Conservation (phyloP, 2,113 vertebrate species). For the Cygnus buccinator region DNA sequence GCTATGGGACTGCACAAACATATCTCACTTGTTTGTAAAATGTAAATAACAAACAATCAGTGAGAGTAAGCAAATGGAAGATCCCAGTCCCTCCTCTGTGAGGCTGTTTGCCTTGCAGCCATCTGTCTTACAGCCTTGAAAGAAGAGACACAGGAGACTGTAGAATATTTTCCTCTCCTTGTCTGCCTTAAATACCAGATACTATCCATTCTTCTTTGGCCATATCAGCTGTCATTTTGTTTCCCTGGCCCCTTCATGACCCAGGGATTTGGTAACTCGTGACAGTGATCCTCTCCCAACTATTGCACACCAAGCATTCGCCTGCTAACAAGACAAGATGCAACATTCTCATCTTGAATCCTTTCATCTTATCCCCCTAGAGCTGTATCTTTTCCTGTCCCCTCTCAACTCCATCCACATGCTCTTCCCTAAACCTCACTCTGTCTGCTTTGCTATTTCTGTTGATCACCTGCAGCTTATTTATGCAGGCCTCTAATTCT, state of each 20-base stretch:
- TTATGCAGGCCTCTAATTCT: not conserved
- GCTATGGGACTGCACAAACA: not conserved
- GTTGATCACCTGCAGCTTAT: not conserved
- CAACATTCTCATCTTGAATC: not conserved
- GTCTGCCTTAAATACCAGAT: not conserved
- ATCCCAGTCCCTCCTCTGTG: not conserved
- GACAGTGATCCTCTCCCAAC: not conserved
- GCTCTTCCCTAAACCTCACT: not conserved
- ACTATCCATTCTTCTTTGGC: not conserved
- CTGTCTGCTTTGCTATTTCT: not conserved
- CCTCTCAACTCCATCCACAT: not conserved
- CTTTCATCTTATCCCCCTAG: not conserved
- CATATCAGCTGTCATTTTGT: not conserved
- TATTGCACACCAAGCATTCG: not conserved
- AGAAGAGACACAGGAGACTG: not conserved
- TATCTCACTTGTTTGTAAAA: not conserved
- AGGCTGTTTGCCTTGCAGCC: not conserved
- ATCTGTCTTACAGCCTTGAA: not conserved
- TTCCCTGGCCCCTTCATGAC: not conserved
- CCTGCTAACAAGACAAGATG: not conserved
- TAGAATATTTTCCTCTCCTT: not conserved
- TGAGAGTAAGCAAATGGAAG: not conserved
- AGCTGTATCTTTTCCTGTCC: not conserved
- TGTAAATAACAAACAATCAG: not conserved
- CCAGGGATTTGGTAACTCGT: not conserved